Percentiles rank a stretch among this genome's conserved stretches.
These are phyloP conservation scores for Eriosoma lanigerum DNA, from an alignment of 1,140 invertebrate species.

Conservation along the genomic window DNA sequence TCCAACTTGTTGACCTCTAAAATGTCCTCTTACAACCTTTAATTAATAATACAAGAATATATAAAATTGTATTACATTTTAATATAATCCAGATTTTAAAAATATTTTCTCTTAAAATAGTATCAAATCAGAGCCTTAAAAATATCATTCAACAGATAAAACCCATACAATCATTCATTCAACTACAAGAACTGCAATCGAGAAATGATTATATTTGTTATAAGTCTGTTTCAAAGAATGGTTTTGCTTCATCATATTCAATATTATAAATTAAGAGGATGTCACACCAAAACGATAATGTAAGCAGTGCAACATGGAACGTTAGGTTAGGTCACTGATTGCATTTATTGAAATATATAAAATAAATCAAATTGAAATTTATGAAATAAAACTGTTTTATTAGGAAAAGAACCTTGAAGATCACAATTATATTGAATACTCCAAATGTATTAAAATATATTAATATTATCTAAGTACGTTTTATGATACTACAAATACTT, in stretches of 20 bases:
- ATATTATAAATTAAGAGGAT: neutral
- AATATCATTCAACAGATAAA: constrained; percentile 45
- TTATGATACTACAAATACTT: no score
- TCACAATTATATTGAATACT: no score
- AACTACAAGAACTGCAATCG: constrained; percentile 3
- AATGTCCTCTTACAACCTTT: constrained; percentile 93
- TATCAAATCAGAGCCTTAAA: constrained; percentile 44
- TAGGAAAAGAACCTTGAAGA: no score
- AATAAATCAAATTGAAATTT: no score
- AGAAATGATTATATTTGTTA: neutral
- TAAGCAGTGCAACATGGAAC: no score
- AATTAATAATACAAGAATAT: constrained; percentile 53
- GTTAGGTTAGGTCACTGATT: no score
- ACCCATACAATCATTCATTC: neutral
- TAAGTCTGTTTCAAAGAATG: constrained; percentile 47
- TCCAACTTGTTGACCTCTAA: constrained; percentile 98
- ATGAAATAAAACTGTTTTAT: no score
- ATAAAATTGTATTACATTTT: no score
- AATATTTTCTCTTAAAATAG: neutral
- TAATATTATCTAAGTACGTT: no score
- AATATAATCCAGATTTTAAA: neutral
- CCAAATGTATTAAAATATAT: no score
- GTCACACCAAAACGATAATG: no score
- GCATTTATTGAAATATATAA: no score
- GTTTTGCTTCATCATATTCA: constrained; percentile 48